Percentiles rank a stretch among this genome's conserved stretches.
These are phyloP conservation scores for Pipistrellus kuhlii DNA, from an alignment of 2,797 vertebrate genomes.

Conservation along the genomic window DNA sequence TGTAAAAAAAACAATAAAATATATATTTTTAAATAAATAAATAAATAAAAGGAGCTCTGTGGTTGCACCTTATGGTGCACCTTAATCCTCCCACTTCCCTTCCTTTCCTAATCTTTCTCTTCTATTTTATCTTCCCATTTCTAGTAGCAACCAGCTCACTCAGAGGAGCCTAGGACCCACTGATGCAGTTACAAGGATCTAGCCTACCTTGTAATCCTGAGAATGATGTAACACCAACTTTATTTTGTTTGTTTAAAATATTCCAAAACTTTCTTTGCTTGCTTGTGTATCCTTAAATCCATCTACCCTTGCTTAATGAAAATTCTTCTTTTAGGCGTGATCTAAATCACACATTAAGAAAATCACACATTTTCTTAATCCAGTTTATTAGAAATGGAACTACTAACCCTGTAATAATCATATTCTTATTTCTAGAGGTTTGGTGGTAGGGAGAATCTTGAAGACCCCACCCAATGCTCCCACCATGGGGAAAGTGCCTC, in stretches of 20 bases:
- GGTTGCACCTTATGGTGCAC: not conserved
- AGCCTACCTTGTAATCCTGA: not conserved
- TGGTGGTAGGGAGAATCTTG: not conserved
- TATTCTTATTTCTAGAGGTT: not conserved
- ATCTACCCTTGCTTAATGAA: not conserved
- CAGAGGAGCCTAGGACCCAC: not conserved
- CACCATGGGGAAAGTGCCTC: not conserved
- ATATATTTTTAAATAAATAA: no score
- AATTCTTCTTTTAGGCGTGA: conserved; percentile 27
- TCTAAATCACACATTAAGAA: not conserved
- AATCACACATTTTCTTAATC: not conserved
- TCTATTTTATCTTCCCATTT: not conserved
- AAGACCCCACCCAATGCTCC: not conserved
- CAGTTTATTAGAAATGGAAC: not conserved
- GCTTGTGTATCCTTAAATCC: not conserved
- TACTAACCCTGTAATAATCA: not conserved
- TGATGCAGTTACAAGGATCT: not conserved
- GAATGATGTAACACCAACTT: not conserved
- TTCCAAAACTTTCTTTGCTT: not conserved
- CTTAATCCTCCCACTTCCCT: not conserved
- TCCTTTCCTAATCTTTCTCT: not conserved
- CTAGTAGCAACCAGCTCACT: not conserved
- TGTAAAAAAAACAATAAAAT: no score
- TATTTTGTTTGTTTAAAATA: not conserved
- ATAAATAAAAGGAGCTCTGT: not conserved